Conservation (phyloP, 2,888 invertebrate species). For the Microctonus hyperodae region DNA sequence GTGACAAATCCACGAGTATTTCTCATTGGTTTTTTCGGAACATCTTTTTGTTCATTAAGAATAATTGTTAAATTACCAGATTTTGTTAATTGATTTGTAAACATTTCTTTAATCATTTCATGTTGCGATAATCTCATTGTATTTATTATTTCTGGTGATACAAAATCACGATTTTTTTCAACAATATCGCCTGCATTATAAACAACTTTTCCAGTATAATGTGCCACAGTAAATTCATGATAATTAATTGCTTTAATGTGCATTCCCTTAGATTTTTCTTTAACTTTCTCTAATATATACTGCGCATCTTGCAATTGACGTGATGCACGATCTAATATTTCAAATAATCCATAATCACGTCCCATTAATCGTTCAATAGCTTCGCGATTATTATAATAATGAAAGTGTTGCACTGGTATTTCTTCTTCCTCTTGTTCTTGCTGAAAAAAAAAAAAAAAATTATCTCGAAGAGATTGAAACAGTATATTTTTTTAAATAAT, state of each 20-base stretch:
- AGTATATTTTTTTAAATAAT: too few relatives aligned
- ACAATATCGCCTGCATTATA: constrained; percentile 86
- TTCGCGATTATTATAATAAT: constrained; percentile 88
- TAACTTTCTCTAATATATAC: constrained; percentile 73
- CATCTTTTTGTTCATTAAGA: constrained; percentile 54
- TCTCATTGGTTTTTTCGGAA: constrained; percentile 51
- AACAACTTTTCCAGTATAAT: constrained; percentile 88
- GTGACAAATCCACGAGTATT: constrained; percentile 65
- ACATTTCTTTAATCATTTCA: constrained; percentile 76
- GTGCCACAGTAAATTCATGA: constrained; percentile 83
- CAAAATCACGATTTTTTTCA: constrained; percentile 89
- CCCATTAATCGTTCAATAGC: constrained; percentile 87
- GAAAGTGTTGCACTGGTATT: constrained; percentile 73
- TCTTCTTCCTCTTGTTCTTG: constrained; percentile 81
- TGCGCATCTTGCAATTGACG: constrained; percentile 75
- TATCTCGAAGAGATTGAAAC: too few relatives aligned
- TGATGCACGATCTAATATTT: constrained; percentile 87
- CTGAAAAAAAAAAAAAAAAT: constrained; percentile 48
- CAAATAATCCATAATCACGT: constrained; percentile 83
- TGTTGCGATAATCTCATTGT: constrained; percentile 80
- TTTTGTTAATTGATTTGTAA: constrained; percentile 83
- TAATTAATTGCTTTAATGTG: constrained; percentile 68
- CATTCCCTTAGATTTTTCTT: constrained; percentile 65
- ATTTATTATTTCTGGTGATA: constrained; percentile 90
- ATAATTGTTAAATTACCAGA: constrained; percentile 81